These are phyloP conservation scores for Potorous gilbertii DNA, from an alignment of 2,797 vertebrate genomes.

Conservation along the genomic window DNA sequence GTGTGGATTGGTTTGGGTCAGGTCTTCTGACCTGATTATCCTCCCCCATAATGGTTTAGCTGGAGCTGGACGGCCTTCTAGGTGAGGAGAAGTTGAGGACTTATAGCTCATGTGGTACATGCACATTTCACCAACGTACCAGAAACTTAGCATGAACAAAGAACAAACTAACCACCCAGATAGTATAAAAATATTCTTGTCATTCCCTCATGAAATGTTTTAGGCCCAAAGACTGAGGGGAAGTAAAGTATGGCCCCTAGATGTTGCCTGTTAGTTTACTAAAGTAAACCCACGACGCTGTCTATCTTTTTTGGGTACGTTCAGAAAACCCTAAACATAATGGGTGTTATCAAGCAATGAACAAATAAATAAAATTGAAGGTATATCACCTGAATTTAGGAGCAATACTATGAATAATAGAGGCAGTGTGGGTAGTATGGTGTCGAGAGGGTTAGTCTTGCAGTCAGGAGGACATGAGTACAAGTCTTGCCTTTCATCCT, in stretches of 20 bases:
- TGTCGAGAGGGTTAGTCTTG: too few relatives aligned
- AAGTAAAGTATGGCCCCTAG: not conserved
- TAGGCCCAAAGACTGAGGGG: not conserved
- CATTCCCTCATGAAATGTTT: not conserved
- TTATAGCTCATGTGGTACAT: not conserved
- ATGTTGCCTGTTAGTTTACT: not conserved
- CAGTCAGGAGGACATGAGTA: not conserved
- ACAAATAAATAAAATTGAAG: constrained; percentile 10
- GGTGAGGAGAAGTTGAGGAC: not conserved
- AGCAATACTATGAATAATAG: not conserved
- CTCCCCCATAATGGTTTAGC: not conserved
- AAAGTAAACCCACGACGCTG: too few relatives aligned
- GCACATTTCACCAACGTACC: constrained; percentile 8
- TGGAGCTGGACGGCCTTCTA: not conserved
- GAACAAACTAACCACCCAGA: not conserved
- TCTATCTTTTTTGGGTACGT: not conserved
- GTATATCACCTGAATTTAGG: not conserved
- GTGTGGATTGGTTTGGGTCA: not conserved
- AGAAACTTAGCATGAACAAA: not conserved
- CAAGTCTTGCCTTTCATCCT: not conserved
- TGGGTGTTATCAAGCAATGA: not conserved
- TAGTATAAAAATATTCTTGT: not conserved
- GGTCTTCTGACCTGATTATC: not conserved
- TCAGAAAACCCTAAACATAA: not conserved
- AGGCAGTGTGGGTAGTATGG: not conserved